Evolutionary conservation across 2,888 invertebrate genomes (phyloP).

Genomic region (Malthinus flaveolus): DNA sequence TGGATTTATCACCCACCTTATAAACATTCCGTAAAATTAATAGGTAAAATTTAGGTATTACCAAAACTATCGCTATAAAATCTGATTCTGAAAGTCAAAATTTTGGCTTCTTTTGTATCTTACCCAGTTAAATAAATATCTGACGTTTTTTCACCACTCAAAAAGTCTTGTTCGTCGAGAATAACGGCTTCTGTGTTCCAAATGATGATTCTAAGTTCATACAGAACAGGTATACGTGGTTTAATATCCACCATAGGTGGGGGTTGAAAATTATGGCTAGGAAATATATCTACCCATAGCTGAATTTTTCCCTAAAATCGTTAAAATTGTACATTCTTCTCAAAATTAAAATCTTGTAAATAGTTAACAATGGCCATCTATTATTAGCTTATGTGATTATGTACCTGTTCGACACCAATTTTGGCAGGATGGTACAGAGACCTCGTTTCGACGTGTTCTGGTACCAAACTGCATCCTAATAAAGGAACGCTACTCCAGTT

Average conservation of each 20-base stretch:
- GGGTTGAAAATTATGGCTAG: conserved; percentile 58
- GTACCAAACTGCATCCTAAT: conserved; percentile 78
- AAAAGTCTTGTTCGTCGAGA: conserved; percentile 70
- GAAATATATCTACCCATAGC: conserved; percentile 89
- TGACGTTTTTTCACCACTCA: conserved; percentile 71
- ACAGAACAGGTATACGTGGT: conserved; percentile 68
- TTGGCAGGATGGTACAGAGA: conserved; percentile 73
- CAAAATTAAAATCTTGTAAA: not conserved
- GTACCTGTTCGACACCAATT: conserved; percentile 74
- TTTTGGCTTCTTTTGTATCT: conserved; percentile 40
- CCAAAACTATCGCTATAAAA: too few relatives aligned
- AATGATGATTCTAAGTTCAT: conserved; percentile 70
- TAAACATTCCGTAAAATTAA: not conserved
- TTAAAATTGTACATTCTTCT: not conserved
- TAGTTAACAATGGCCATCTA: not conserved
- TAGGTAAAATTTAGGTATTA: not conserved
- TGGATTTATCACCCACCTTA: conserved; percentile 70
- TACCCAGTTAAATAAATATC: conserved; percentile 79
- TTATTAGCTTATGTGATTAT: conserved; percentile 10
- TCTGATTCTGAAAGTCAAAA: too few relatives aligned
- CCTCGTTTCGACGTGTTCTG: conserved; percentile 91
- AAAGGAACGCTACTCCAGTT: conserved; percentile 76
- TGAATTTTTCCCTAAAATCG: conserved; percentile 78
- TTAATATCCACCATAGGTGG: conserved; percentile 77
- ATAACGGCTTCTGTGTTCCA: conserved; percentile 68